phyloP scores from a whole-genome alignment of 1,140 invertebrate species.

The Cydia fagiglandana region DNA sequence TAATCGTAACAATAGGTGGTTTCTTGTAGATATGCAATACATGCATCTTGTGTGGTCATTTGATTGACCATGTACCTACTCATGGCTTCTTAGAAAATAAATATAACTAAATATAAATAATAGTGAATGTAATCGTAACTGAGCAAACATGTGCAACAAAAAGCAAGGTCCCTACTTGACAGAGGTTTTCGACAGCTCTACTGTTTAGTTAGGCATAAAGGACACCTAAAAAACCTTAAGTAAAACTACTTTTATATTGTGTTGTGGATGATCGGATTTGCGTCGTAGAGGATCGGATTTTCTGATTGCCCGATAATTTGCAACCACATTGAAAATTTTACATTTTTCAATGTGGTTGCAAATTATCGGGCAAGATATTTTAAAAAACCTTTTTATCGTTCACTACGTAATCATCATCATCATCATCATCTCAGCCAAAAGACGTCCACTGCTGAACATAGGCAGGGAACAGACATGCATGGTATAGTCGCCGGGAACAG shows the following conservation, averaged over 20 bases:
- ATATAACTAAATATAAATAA: not conserved
- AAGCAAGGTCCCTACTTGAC: constrained; percentile 14
- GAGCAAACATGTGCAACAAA: constrained; percentile 5
- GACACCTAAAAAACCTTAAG: not conserved
- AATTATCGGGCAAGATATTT: not conserved
- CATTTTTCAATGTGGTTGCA: not conserved
- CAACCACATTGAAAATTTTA: too few species aligned
- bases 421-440: too few species aligned
- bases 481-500: too few species aligned
- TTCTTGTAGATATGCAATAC: not conserved
- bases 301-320: too few species aligned
- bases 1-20: not conserved
- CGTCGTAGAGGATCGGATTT: not conserved
- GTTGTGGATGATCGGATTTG: not conserved
- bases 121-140: not conserved
- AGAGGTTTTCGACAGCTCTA: not conserved
- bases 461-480: too few species aligned
- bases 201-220: not conserved
- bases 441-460: too few species aligned
- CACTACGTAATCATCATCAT: not conserved
- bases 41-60: not conserved
- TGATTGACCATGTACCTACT: not conserved
- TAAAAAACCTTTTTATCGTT: not conserved
- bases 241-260: not conserved
- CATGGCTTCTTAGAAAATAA: not conserved